Evolutionary conservation across 2,113 vertebrate genomes (phyloP).

Genomic region (Oncorhynchus tshawytscha): DNA sequence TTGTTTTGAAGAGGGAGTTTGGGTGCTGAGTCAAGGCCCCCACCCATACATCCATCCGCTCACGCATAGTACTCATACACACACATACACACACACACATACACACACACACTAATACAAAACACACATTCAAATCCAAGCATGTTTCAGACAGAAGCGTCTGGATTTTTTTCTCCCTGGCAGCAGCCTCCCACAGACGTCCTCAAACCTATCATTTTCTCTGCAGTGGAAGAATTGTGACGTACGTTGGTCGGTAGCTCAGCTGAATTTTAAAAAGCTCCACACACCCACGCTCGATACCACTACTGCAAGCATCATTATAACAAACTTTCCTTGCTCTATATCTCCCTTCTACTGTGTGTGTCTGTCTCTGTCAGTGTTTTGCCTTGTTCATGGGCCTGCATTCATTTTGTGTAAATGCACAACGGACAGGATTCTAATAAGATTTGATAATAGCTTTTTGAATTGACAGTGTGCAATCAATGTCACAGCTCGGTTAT

Average conservation of each 20-base stretch:
- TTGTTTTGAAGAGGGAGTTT: slow-evolving; percentile 11
- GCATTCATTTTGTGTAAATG: slow-evolving; percentile 38
- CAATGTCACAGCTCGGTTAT: background rate
- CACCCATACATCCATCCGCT: background rate
- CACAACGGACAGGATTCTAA: slow-evolving; percentile 15
- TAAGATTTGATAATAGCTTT: background rate
- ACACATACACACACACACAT: slow-evolving; percentile 1
- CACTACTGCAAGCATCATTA: slow-evolving; percentile 73
- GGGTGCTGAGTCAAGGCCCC: slow-evolving; percentile 18
- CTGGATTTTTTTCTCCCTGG: slow-evolving; percentile 52
- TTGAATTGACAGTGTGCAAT: slow-evolving; percentile 20
- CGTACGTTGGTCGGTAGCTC: slow-evolving; percentile 69
- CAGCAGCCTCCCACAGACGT: slow-evolving; percentile 74
- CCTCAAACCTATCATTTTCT: slow-evolving; percentile 79
- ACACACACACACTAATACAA: slow-evolving; percentile 10
- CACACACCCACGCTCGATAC: slow-evolving; percentile 69
- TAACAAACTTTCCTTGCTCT: slow-evolving; percentile 64
- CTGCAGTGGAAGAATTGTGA: slow-evolving; percentile 75
- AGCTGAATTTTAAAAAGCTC: slow-evolving; percentile 81
- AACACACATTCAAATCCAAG: background rate
- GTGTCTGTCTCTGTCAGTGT: slow-evolving; percentile 32
- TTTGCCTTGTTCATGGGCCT: slow-evolving; percentile 24
- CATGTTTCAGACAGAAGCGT: slow-evolving; percentile 61
- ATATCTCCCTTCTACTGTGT: slow-evolving; percentile 28
- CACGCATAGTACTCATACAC: slow-evolving; percentile 4